Evolutionary conservation across 2,888 invertebrate species (phyloP), one percentile per base, ranked within the genome.

Genomic region (Linnaemya tessellans): DNA sequence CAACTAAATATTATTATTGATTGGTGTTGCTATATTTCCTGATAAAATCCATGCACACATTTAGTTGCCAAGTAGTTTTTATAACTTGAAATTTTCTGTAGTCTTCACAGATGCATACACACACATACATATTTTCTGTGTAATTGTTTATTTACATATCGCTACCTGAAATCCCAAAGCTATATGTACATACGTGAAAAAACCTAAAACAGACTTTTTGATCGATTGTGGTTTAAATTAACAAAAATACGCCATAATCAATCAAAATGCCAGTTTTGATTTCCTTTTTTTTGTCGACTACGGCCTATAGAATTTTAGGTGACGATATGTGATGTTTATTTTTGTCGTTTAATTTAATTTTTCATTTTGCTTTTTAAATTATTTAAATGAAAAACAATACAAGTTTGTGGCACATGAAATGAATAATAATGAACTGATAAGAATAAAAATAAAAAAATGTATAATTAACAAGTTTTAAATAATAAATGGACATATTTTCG

Each of bases 311-410:
- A 30, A 30, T 30, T 5, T 30, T 30, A 30, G 30, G 30, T 30
- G 30, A 30, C 30, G 30, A 30, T 30, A 30, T 30, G 30, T 18
- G 8, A 15, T 46, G 46, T n/a, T 46, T 46, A 43, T 43, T 13
- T 43, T 43, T 22, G 9, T 49, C 22, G 22, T 13, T 25, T 2
- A 30, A 3, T 3, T 30, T 3, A 2, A 30, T 5, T 25, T 5
- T 25, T 56, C 15, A 56, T 25, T 54, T 22, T 56, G 25, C 15
- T 56, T 25, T 15, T 56, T 25, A 67, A 30, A 3, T 58, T 67
- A 49, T 60, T 60, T 58, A 30, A 70, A 70, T 70, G n/a, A 54
- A 60, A 67, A 18, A n/a, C 18, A 67, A 67, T 58, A 60, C 46
- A 56, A 15, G 20, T n/a, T 25, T n/a, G 43, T 49, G 5, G 35